These are phyloP conservation scores for Spheniscus mendiculus DNA, from an alignment of 2,113 vertebrate species.

Conservation along the genomic window DNA sequence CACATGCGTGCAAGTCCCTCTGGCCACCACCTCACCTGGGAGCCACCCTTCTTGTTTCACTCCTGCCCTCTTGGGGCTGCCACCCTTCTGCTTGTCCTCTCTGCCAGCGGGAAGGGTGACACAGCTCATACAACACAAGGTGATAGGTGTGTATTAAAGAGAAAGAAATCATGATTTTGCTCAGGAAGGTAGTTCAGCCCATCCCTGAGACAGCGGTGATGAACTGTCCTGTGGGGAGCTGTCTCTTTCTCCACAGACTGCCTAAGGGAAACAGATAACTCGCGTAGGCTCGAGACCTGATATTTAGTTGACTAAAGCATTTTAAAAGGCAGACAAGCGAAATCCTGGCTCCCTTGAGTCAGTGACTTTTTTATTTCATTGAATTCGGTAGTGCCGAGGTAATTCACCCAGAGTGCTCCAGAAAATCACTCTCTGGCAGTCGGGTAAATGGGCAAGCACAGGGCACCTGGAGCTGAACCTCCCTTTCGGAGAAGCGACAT, in stretches of 20 bases:
- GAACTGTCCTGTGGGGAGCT: background rate
- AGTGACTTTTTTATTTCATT: background rate
- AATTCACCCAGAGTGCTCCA: background rate
- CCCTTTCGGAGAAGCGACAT: background rate
- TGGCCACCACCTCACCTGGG: background rate
- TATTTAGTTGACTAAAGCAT: background rate
- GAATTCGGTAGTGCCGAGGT: background rate
- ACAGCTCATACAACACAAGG: background rate
- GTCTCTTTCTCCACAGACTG: background rate
- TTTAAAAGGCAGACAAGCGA: background rate
- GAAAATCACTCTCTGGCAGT: rapidly evolving
- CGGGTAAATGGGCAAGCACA: rapidly evolving
- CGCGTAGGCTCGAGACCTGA: rapidly evolving
- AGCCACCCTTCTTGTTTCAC: background rate
- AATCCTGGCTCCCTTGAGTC: background rate
- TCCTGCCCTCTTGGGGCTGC: background rate
- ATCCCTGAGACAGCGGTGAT: background rate
- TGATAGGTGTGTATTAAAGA: background rate
- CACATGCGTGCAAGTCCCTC: background rate
- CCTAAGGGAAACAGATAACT: background rate
- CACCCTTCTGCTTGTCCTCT: background rate
- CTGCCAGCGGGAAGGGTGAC: background rate
- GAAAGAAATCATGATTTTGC: background rate
- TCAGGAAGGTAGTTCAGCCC: background rate
- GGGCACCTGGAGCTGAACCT: background rate